Evolutionary conservation across 2,113 vertebrate genomes (phyloP).

Genomic region (Damaliscus lunatus): DNA sequence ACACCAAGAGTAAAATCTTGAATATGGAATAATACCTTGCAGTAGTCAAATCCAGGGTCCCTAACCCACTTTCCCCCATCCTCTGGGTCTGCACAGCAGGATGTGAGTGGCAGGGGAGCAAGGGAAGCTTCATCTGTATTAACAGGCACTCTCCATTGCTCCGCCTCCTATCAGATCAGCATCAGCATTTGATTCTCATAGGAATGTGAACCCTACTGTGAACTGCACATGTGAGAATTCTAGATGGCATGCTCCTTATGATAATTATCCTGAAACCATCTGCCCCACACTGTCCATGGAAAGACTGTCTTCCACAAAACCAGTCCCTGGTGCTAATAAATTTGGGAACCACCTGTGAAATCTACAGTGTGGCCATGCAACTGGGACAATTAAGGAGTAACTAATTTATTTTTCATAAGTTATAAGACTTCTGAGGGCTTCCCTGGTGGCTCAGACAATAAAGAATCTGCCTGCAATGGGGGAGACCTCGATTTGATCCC

Average conservation of each 20-base stretch:
- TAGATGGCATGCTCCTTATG: background rate
- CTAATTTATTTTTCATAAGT: background rate
- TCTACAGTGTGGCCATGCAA: background rate
- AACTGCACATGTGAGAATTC: background rate
- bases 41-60: background rate
- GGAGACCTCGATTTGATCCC: background rate
- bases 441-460: background rate
- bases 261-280: background rate
- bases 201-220: background rate
- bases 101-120: background rate
- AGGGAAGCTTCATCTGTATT: background rate
- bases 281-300: background rate
- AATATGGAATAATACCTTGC: background rate
- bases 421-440: background rate
- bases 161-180: background rate
- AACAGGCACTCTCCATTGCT: background rate
- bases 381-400: background rate
- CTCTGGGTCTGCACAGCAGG: background rate
- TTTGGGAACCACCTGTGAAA: background rate
- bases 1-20: background rate
- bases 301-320: background rate
- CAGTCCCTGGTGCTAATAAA: background rate
- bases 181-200: background rate
- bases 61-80: background rate
- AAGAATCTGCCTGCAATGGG: background rate